Evolutionary conservation across 2,113 vertebrate species (phyloP), one percentile per base, ranked within the genome.

Genomic region (Salvelinus namaycush): DNA sequence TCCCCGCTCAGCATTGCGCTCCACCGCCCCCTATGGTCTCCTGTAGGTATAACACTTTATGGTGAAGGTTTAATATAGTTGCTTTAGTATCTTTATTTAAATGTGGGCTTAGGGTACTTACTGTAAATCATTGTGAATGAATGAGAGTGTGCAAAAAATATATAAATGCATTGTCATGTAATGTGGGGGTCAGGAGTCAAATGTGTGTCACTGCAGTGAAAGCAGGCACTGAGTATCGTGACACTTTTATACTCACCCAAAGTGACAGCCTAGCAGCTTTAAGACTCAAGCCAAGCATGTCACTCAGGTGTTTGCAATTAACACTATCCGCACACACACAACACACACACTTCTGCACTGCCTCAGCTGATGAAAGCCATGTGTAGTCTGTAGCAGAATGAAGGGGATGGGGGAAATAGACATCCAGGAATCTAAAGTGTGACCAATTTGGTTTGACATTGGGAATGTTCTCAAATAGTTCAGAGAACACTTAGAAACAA

Each of bases 291-390:
- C 70, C 81, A 83, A 87, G 62, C 73, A 12, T 76, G 83, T 79
- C 74, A 65, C 78, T 87, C 90, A 90, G 86, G 89, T 92, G 92
- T 90, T 92, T 90, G 86, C 81, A 84, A 83, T 93, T 91, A 92
- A 79, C 88, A 49, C 49, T 34, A 34, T 60, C 62, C 24, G n/a
- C 31, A 26, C 34, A 70, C 39, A 70, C 69, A 70, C 44, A 70
- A 71, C 67, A 60, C 49, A 39, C 74, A 39, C 87, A 87, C 84
- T 67, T 87, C 78, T 80, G 22, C 34, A 72, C 80, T 80, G 80
- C 86, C 82, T 60, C 1, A 34, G 62, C 66, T 90, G 85, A 91
- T 84, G 74, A 26, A 77, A 90, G 79, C 80, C 91, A 92, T 77
- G 84, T 87, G 89, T 74, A 78, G 57, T 64, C 76, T 68, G 31